These are phyloP conservation scores for Dysmachus trigonus DNA, from an alignment of 2,888 invertebrate genomes.

Conservation along the genomic window DNA sequence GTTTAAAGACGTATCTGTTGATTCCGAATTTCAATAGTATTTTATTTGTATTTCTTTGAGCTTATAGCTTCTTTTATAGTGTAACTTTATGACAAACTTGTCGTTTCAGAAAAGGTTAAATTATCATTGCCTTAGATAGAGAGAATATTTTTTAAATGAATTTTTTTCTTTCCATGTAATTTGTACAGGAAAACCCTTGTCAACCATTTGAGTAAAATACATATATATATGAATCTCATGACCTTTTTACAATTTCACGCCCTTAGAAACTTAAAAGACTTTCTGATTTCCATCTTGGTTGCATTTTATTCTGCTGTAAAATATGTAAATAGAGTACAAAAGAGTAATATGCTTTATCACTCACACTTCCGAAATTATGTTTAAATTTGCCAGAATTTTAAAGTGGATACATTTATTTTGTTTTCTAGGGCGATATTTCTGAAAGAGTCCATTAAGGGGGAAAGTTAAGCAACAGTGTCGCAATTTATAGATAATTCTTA, in stretches of 20 bases:
- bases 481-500: not conserved
- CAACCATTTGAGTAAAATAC: too few relatives aligned
- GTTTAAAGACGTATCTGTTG: too few relatives aligned
- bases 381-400: not conserved
- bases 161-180: too few relatives aligned
- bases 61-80: not conserved
- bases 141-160: too few relatives aligned
- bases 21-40: not conserved
- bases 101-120: too few relatives aligned
- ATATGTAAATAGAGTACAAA: not conserved
- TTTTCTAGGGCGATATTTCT: not conserved
- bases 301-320: not conserved
- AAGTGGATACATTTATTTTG: not conserved
- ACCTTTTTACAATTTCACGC: not conserved
- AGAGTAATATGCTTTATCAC: too few relatives aligned
- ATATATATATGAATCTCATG: not conserved
- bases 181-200: not conserved
- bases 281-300: not conserved
- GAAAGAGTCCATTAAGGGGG: not conserved
- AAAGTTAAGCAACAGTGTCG: not conserved
- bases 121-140: too few relatives aligned
- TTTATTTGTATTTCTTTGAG: not conserved
- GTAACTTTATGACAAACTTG: not conserved
- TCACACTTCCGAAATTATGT: not conserved
- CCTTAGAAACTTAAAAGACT: not conserved